Evolutionary conservation across 2,888 invertebrate species (phyloP).

Genomic region (Nipponacmea schrenckii): DNA sequence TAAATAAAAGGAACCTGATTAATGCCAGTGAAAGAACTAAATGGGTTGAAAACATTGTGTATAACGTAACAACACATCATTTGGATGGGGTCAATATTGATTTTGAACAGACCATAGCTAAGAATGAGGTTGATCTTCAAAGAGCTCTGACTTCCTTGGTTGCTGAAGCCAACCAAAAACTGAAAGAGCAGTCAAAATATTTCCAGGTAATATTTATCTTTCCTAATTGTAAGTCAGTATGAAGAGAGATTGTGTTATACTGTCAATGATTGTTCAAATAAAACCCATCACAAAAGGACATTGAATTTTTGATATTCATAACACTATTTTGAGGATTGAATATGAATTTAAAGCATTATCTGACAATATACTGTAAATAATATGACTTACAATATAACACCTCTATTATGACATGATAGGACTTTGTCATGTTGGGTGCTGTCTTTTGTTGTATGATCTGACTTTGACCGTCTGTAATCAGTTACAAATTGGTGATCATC

Average conservation of each 20-base stretch:
- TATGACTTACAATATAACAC: too few relatives aligned
- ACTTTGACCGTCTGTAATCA: too few relatives aligned
- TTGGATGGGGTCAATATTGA: constrained; percentile 68
- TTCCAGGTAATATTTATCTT: constrained; percentile 49
- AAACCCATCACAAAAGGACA: too few relatives aligned
- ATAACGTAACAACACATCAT: constrained; percentile 44
- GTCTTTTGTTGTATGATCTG: too few relatives aligned
- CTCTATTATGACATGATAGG: too few relatives aligned
- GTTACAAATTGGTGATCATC: too few relatives aligned
- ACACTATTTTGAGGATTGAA: too few relatives aligned
- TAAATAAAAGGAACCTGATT: constrained; percentile 32
- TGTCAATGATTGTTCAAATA: too few relatives aligned
- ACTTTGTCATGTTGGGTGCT: too few relatives aligned
- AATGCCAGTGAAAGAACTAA: constrained; percentile 37
- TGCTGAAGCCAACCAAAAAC: constrained; percentile 48
- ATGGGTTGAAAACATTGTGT: constrained; percentile 57
- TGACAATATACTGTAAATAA: too few relatives aligned
- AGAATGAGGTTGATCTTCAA: constrained; percentile 37
- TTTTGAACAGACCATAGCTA: constrained; percentile 61
- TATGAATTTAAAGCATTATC: too few relatives aligned
- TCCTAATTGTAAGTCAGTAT: background rate
- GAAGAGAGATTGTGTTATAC: background rate
- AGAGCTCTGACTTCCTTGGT: constrained; percentile 60
- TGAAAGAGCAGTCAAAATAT: constrained; percentile 49
- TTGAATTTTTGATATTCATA: too few relatives aligned